Conservation (phyloP, 2,797 vertebrate species). For the Macropodus opercularis region DNA sequence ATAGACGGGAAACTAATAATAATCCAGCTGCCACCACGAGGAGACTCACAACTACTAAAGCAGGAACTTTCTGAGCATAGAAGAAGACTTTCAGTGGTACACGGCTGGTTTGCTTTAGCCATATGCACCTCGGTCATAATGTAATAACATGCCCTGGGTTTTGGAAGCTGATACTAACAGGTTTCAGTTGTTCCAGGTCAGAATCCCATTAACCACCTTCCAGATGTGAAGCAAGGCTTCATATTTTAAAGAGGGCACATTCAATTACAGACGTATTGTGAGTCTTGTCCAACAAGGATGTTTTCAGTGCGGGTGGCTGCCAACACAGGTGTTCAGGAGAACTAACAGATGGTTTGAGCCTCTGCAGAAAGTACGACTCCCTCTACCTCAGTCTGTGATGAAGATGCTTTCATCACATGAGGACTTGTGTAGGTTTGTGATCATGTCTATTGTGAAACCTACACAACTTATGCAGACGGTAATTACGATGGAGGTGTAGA, state of each 20-base stretch:
- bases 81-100: too few species aligned
- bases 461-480: too few species aligned
- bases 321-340: conserved; percentile 62
- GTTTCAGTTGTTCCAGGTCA: conserved; percentile 21
- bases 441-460: too few species aligned
- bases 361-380: not conserved
- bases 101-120: too few species aligned
- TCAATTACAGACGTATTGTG: conserved; percentile 46
- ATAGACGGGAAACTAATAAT: too few species aligned
- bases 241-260: conserved; percentile 43
- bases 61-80: too few species aligned
- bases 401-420: too few species aligned
- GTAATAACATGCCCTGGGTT: not conserved
- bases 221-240: conserved; percentile 41
- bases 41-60: too few species aligned
- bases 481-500: too few species aligned
- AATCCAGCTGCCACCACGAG: conserved; percentile 1
- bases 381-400: conserved; percentile 3
- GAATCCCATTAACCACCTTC: conserved; percentile 35
- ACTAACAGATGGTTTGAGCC: conserved; percentile 55
- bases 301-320: conserved; percentile 54
- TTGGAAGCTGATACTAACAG: conserved; percentile 14
- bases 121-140: not conserved
- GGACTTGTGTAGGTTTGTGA: too few species aligned
- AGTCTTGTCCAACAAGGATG: conserved; percentile 48